Evolutionary conservation across 2,797 vertebrate species (phyloP).

Genomic region (Macrochelys suwanniensis): DNA sequence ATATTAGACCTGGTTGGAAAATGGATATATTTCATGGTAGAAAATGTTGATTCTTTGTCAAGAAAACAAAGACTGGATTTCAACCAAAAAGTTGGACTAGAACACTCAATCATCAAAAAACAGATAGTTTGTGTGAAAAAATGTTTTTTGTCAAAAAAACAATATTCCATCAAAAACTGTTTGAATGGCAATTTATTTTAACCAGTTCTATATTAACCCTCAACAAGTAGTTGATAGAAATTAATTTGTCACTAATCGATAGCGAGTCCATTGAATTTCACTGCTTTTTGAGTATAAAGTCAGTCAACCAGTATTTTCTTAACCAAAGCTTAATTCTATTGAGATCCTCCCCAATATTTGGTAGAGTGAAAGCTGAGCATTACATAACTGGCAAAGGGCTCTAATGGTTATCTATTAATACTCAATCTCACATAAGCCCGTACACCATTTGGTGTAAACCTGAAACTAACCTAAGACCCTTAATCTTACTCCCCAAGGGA

Average conservation of each 20-base stretch:
- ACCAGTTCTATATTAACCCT: background rate
- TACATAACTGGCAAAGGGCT: background rate
- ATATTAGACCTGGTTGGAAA: constrained; percentile 3
- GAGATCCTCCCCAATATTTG: background rate
- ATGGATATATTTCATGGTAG: background rate
- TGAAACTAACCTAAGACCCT: background rate
- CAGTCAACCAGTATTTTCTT: constrained; percentile 27
- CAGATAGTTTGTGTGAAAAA: background rate
- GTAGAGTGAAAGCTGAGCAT: background rate
- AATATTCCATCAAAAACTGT: rapidly evolving
- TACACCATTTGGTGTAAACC: background rate
- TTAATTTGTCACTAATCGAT: constrained; percentile 6
- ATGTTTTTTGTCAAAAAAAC: background rate
- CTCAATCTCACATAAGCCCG: background rate
- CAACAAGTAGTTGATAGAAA: background rate
- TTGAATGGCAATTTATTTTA: background rate
- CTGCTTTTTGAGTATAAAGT: background rate
- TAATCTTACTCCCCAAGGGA: background rate
- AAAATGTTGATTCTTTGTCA: background rate
- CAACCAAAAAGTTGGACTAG: background rate
- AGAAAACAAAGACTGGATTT: background rate
- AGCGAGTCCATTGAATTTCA: constrained; percentile 9
- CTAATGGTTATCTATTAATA: background rate
- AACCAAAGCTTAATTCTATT: constrained; percentile 7
- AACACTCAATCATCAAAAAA: background rate